Conservation (phyloP, 1,140 invertebrate genomes). For the Subanguina moxae region DNA sequence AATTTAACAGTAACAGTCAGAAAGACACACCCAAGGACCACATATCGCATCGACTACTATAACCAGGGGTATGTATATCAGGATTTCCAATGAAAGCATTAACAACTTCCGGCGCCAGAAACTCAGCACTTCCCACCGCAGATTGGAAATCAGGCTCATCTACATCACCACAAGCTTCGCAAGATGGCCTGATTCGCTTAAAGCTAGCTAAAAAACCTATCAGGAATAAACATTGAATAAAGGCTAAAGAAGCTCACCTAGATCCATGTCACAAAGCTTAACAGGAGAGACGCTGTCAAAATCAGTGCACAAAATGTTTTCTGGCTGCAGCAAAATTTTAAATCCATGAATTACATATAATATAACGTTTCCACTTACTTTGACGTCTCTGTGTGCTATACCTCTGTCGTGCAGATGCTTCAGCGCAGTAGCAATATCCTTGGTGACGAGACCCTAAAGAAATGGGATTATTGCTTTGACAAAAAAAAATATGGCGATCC, state of each 20-base stretch:
- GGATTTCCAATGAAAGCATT: constrained; percentile 86
- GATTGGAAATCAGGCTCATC: constrained; percentile 44
- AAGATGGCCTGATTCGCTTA: neutral
- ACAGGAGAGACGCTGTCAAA: constrained; percentile 81
- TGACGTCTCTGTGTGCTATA: constrained; percentile 61
- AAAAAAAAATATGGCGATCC: no score
- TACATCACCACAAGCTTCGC: constrained; percentile 1
- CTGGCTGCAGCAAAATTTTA: no score
- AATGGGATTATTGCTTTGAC: no score
- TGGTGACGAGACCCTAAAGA: constrained; percentile 75
- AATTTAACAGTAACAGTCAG: no score
- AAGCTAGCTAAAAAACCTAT: neutral
- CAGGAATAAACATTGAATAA: constrained; percentile 64
- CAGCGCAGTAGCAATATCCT: constrained; percentile 84
- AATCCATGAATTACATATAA: no score
- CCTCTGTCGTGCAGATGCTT: constrained; percentile 87
- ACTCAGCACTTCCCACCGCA: constrained; percentile 88
- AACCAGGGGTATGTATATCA: constrained; percentile 61
- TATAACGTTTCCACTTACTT: constrained; percentile 13
- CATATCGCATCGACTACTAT: constrained; percentile 94
- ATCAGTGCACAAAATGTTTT: constrained; percentile 91
- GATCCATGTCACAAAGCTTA: constrained; percentile 96
- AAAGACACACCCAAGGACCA: constrained; percentile 65
- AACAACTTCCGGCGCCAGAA: constrained; percentile 98
- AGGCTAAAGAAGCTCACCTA: constrained; percentile 69